Conservation (phyloP, 1,140 invertebrate species). For the Diplogasteroides magnus region DNA sequence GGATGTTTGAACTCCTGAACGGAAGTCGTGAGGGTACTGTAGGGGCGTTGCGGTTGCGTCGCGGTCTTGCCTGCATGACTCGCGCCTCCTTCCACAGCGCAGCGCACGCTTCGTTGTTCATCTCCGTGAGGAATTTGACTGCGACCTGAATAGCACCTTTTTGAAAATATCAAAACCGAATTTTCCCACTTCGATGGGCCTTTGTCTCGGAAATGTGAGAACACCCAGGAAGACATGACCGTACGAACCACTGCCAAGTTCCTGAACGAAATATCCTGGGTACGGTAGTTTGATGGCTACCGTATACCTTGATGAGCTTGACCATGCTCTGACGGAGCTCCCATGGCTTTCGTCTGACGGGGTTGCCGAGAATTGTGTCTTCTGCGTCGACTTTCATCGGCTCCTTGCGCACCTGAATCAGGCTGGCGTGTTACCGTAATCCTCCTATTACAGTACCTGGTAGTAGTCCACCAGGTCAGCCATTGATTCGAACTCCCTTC, state of each 20-base stretch:
- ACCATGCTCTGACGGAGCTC: not conserved
- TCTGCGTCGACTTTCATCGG: not conserved
- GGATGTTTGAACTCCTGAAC: slow-evolving; percentile 25
- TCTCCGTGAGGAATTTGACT: slow-evolving; percentile 34
- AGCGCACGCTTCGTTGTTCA: slow-evolving; percentile 24
- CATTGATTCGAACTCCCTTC: not conserved
- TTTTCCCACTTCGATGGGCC: slow-evolving; percentile 19
- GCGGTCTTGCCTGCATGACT: slow-evolving; percentile 15
- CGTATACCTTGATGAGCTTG: not conserved
- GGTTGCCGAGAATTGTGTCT: not conserved
- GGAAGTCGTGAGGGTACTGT: not conserved
- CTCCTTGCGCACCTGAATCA: not conserved
- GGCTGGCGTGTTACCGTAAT: not conserved
- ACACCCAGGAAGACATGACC: slow-evolving; percentile 30
- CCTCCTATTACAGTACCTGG: not conserved
- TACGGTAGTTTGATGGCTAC: not conserved
- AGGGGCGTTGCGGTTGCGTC: not conserved
- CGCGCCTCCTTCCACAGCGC: slow-evolving; percentile 39
- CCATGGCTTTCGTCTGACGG: not conserved
- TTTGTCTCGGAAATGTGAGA: slow-evolving; percentile 31
- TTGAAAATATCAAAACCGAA: not conserved
- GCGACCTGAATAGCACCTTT: slow-evolving; percentile 23
- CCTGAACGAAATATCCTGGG: slow-evolving; percentile 11
- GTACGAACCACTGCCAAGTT: slow-evolving; percentile 31
- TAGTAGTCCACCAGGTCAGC: not conserved